Evolutionary conservation across 2,113 vertebrate genomes (phyloP), one percentile per base, ranked within the genome.

Genomic region (Poicephalus meyeri): DNA sequence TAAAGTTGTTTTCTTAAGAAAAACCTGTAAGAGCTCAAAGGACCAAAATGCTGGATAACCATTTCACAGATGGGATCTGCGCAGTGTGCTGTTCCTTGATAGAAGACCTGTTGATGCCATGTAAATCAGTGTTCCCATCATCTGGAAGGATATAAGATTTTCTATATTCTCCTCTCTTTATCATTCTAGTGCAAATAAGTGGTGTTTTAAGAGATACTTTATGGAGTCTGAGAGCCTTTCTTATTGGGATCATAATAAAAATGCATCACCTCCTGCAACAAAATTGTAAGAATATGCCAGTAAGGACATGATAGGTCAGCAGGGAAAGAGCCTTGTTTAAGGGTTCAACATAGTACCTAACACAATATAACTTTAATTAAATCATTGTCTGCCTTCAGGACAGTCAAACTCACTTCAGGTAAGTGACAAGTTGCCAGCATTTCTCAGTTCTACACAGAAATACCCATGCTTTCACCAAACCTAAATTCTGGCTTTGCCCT

Each of bases 41-140:
- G 31, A 60, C 9, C 28, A 55, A 83, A 87, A 25, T 52, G 9
- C 17, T 44, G 24, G 7, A 12, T 56, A 63, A 71, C 8, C 6
- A 56, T 50, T 23, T 41, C 23, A 2, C 7, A 39, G 58, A 25
- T 52, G 63, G 33, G 25, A n/a, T 47, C 66, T 60, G 31, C 35
- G 16, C 31, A 37, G 33, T 3, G 20, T 37, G 33, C 33, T 42
- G 12, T 33, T 24, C 39, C 46, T 25, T 41, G 31, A 61, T 35
- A 0, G 0, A 16, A 77, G 12, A 2, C 12, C 11, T 71, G 26
- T 12, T 64, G 44, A 9, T 42, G 17, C 25, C 26, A 5, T 20
- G 33, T 44, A 80, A 42, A 41, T 80, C 72, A 60, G 58, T 11
- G 11, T 6, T 56, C 17, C 47, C 44, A 55, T 15, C 16, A 23